Percentiles rank a stretch among this genome's conserved stretches.
Evolutionary conservation across 2,113 vertebrate genomes (phyloP).

Genomic region (Desmodus rotundus): DNA sequence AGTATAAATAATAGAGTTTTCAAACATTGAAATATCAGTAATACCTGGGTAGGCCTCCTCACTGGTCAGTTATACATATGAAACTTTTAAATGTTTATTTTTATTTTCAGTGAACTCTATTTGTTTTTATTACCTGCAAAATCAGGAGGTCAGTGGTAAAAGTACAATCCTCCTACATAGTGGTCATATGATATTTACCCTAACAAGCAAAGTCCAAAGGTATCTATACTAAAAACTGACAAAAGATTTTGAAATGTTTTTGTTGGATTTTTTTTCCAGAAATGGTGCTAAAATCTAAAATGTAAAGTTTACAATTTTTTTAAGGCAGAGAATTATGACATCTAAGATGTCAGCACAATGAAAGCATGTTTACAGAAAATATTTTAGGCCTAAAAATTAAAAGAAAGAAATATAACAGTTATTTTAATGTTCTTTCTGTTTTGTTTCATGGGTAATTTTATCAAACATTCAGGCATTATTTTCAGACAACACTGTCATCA

Average conservation of each 20-base stretch:
- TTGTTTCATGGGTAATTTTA: slow-evolving; percentile 29
- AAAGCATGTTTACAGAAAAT: slow-evolving; percentile 23
- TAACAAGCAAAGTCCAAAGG: slow-evolving; percentile 4
- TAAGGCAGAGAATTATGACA: not conserved
- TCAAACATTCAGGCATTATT: slow-evolving; percentile 25
- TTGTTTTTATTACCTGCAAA: slow-evolving; percentile 31
- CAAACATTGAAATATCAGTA: not conserved
- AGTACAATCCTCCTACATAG: not conserved
- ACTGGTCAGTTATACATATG: not conserved
- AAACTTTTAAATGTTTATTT: slow-evolving; percentile 20
- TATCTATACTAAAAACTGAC: not conserved
- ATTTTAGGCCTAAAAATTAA: not conserved
- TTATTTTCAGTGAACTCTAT: not conserved
- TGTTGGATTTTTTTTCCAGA: not conserved
- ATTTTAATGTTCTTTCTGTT: slow-evolving; percentile 25
- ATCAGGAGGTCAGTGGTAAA: not conserved
- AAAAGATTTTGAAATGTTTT: not conserved
- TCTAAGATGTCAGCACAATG: slow-evolving; percentile 12
- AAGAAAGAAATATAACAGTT: slow-evolving; percentile 36
- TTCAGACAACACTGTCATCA: slow-evolving; percentile 24
- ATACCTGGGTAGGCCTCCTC: not conserved
- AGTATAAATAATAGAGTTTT: not conserved
- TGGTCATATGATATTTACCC: not conserved
- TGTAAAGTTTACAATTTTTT: not conserved
- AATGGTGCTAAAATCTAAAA: slow-evolving; percentile 13